phyloP scores from a whole-genome alignment of 2,888 invertebrate genomes.

The Podabrus alpinus region DNA sequence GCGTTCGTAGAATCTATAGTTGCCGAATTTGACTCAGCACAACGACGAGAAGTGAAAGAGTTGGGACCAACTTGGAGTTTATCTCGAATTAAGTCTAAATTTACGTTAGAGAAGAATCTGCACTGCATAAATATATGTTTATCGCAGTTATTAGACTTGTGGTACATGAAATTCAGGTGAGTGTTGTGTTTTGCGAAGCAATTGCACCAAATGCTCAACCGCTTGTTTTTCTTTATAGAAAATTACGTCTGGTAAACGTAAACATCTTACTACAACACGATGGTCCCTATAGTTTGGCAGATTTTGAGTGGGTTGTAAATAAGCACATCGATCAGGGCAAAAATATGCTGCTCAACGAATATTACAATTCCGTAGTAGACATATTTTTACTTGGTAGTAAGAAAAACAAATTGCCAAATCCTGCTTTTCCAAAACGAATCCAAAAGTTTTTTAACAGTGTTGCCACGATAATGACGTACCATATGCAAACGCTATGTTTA shows the following conservation, averaged over 20 bases:
- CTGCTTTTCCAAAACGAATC: constrained; percentile 66
- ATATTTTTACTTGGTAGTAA: constrained; percentile 70
- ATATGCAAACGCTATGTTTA: constrained; percentile 80
- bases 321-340: constrained; percentile 71
- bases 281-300: constrained; percentile 69
- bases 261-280: constrained; percentile 61
- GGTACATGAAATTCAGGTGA: constrained; percentile 78
- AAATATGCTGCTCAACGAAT: constrained; percentile 66
- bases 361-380: constrained; percentile 66
- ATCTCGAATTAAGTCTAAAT: constrained; percentile 52
- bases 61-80: constrained; percentile 72
- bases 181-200: constrained; percentile 24
- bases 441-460: constrained; percentile 84
- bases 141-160: constrained; percentile 76
- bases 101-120: constrained; percentile 64
- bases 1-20: constrained; percentile 59
- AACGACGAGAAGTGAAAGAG: constrained; percentile 63
- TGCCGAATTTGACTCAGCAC: constrained; percentile 58
- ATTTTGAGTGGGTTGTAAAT: constrained; percentile 62
- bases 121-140: constrained; percentile 82
- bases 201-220: neutral
- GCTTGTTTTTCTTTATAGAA: constrained; percentile 11
- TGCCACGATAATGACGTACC: constrained; percentile 85
- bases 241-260: constrained; percentile 62
- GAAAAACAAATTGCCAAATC: constrained; percentile 70